These are phyloP conservation scores for Salminus brasiliensis DNA, from an alignment of 2,113 vertebrate species.

Conservation along the genomic window DNA sequence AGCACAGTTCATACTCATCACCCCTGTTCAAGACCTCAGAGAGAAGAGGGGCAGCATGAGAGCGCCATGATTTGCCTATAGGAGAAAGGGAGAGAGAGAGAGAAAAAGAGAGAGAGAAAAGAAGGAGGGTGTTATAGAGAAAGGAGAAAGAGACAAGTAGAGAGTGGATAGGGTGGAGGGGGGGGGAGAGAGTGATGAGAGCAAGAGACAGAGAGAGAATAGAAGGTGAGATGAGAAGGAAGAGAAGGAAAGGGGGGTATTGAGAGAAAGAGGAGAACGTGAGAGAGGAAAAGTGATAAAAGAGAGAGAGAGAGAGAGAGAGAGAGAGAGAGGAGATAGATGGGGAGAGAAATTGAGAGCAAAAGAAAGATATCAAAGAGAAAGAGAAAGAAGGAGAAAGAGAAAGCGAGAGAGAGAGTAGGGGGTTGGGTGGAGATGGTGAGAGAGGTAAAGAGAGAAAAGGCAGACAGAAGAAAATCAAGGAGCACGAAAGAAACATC, in stretches of 20 bases:
- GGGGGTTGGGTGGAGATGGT: not conserved
- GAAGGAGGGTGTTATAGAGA: not conserved
- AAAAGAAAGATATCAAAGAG: not conserved
- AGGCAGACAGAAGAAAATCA: not conserved
- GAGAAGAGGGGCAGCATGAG: slow-evolving; percentile 13
- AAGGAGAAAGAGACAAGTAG: not conserved
- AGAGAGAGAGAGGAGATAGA: not conserved
- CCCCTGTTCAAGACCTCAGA: not conserved
- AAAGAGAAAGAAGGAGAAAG: not conserved
- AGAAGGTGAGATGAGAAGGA: not conserved
- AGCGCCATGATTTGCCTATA: no score
- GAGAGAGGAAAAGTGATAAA: not conserved
- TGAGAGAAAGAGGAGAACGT: not conserved
- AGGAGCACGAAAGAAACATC: not conserved
- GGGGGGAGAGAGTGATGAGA: not conserved
- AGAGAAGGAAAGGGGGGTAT: no score
- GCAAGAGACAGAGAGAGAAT: not conserved
- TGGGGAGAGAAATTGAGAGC: not conserved
- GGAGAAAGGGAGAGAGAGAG: not conserved
- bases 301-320: not conserved
- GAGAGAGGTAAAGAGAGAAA: not conserved
- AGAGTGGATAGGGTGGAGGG: not conserved
- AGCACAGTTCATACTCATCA: slow-evolving; percentile 21
- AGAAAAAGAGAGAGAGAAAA: not conserved
- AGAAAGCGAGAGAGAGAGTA: not conserved